Evolutionary conservation across 2,888 invertebrate genomes (phyloP).

Genomic region (Lasioglossum calceatum): DNA sequence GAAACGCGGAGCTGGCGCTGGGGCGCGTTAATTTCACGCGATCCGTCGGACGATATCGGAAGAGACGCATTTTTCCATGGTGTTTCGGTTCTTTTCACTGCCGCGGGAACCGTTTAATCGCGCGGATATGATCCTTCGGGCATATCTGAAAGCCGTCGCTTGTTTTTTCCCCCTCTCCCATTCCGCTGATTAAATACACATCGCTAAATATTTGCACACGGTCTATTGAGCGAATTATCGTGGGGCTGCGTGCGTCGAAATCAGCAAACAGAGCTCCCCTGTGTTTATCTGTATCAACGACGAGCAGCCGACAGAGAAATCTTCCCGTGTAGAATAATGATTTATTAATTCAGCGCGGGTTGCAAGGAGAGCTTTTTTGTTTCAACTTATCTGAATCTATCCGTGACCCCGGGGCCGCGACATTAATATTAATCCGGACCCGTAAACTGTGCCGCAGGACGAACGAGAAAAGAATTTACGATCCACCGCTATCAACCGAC

Average conservation of each 20-base stretch:
- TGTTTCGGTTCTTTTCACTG: neutral
- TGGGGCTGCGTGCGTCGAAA: slow-evolving; percentile 24
- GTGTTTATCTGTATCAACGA: slow-evolving; percentile 24
- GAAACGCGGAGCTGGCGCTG: neutral
- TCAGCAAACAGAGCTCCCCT: slow-evolving; percentile 24
- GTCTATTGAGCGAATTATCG: slow-evolving; percentile 49
- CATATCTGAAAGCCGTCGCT: neutral
- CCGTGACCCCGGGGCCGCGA: neutral
- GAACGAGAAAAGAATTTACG: neutral
- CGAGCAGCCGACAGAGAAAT: slow-evolving; percentile 13
- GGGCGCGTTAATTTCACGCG: neutral
- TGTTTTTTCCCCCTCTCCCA: neutral
- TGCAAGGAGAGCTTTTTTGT: slow-evolving; percentile 12
- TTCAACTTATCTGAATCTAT: neutral
- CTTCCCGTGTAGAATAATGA: slow-evolving; percentile 37
- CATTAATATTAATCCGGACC: slow-evolving; percentile 27
- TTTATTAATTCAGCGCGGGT: slow-evolving; percentile 44
- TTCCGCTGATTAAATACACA: neutral
- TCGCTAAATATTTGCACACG: slow-evolving; percentile 39
- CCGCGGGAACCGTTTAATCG: neutral
- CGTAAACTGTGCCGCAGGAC: neutral
- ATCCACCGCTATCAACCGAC: neutral
- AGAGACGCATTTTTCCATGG: neutral
- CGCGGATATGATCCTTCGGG: neutral
- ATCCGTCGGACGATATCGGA: neutral